Evolutionary conservation across 1,140 invertebrate genomes (phyloP).

Genomic region (Zaprionus inermis): DNA sequence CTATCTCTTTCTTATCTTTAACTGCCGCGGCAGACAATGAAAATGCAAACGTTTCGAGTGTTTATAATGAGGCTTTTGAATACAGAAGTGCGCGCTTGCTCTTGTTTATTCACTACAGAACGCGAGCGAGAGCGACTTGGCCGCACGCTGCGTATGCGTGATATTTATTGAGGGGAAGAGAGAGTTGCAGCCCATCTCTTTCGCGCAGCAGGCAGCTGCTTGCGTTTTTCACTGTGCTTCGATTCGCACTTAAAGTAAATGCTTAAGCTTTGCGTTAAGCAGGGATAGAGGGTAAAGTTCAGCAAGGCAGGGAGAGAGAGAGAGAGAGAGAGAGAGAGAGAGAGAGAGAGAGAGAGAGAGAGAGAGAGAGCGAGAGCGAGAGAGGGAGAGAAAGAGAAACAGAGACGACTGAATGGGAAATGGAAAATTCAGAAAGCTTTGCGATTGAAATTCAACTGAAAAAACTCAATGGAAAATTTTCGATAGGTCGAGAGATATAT

Average conservation of each 20-base stretch:
- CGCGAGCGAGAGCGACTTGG: neutral
- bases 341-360: neutral
- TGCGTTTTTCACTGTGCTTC: neutral
- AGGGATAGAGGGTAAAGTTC: neutral
- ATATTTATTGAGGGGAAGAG: constrained; percentile 2
- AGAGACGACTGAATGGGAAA: too few relatives aligned
- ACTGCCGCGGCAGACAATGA: constrained; percentile 34
- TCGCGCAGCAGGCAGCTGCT: neutral
- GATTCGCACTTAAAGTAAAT: neutral
- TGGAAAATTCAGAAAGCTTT: too few relatives aligned
- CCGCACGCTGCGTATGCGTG: constrained; percentile 33
- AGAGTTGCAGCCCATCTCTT: too few relatives aligned
- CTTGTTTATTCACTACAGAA: neutral
- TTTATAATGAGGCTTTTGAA: constrained; percentile 35
- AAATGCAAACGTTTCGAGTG: constrained; percentile 52
- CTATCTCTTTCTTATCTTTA: neutral
- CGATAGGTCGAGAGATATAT: too few relatives aligned
- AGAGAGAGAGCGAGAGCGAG: too few relatives aligned
- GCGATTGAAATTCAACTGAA: too few relatives aligned
- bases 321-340: neutral
- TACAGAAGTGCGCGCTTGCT: neutral
- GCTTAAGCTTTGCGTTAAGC: neutral
- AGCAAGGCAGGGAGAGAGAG: neutral
- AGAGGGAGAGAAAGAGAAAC: too few relatives aligned
- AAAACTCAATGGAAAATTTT: too few relatives aligned